Percentiles rank a stretch among this genome's conserved stretches.
phyloP scores from a whole-genome alignment of 2,113 vertebrate species.

The Thryonomys swinderianus region DNA sequence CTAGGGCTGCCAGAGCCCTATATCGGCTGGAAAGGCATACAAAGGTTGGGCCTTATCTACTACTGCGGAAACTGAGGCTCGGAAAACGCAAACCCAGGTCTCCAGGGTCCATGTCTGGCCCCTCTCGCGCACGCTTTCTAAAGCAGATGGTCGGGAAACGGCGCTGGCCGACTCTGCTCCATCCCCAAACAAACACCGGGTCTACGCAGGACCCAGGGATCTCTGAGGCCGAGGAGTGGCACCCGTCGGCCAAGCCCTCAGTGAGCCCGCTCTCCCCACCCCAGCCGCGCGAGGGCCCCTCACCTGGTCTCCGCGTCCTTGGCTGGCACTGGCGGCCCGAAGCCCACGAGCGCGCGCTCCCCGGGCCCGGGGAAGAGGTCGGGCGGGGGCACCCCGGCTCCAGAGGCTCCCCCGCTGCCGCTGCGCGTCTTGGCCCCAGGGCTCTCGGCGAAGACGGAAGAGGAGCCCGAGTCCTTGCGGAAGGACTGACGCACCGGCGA shows the following conservation, averaged over 20 bases:
- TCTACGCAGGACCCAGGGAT: background rate
- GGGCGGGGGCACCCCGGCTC: constrained; percentile 78
- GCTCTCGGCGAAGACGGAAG: constrained; percentile 95
- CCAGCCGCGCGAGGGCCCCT: background rate
- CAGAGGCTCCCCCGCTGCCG: constrained; percentile 39
- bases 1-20: background rate
- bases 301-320: constrained; percentile 94
- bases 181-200: background rate
- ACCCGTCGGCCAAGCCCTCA: background rate
- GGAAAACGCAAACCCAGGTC: background rate
- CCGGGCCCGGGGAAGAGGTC: constrained; percentile 91
- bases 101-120: background rate
- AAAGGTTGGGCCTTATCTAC: background rate
- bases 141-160: background rate
- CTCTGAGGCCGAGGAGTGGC: background rate
- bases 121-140: background rate
- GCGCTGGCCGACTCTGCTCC: background rate
- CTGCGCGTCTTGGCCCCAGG: constrained; percentile 89
- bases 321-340: constrained; percentile 89
- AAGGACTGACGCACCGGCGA: constrained; percentile 96
- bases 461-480: constrained; percentile 96
- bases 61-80: constrained; percentile 1
- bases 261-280: background rate
- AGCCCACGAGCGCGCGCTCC: constrained; percentile 89
- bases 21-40: background rate